Evolutionary conservation across 2,797 vertebrate species (phyloP).

Genomic region (Pogoniulus pusillus): DNA sequence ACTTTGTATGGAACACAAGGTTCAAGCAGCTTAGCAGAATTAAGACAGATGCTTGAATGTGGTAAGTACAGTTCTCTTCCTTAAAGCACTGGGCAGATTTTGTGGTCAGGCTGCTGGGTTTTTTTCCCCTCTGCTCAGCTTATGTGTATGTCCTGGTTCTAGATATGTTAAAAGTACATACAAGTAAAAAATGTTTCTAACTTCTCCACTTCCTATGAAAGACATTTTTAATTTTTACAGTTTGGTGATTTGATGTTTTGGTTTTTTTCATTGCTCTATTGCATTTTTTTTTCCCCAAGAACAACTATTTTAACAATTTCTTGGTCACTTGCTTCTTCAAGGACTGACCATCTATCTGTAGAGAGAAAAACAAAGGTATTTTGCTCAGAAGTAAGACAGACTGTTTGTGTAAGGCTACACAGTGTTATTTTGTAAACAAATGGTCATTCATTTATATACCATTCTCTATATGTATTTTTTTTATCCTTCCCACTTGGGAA

Average conservation of each 20-base stretch:
- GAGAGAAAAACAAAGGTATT: background rate
- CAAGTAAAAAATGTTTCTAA: background rate
- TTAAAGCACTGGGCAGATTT: background rate
- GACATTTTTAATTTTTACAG: background rate
- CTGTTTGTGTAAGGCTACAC: background rate
- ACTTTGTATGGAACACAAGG: constrained; percentile 91
- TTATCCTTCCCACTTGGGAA: background rate
- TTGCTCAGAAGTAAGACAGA: background rate
- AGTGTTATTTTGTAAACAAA: constrained; percentile 32
- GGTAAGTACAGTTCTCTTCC: constrained; percentile 77
- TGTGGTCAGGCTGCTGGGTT: background rate
- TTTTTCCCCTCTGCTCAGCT: background rate
- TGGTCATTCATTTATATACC: background rate
- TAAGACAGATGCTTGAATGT: constrained; percentile 90
- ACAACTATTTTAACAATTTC: background rate
- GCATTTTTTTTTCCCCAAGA: background rate
- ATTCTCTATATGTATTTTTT: background rate
- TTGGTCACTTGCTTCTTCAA: background rate
- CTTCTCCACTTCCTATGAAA: background rate
- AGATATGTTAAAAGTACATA: background rate
- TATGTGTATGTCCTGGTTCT: background rate
- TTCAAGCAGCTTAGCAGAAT: constrained; percentile 84
- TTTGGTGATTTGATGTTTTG: no score
- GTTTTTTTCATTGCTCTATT: background rate
- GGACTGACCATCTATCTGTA: background rate